Evolutionary conservation across 2,888 invertebrate species (phyloP).

Genomic region (Agrilus mali): DNA sequence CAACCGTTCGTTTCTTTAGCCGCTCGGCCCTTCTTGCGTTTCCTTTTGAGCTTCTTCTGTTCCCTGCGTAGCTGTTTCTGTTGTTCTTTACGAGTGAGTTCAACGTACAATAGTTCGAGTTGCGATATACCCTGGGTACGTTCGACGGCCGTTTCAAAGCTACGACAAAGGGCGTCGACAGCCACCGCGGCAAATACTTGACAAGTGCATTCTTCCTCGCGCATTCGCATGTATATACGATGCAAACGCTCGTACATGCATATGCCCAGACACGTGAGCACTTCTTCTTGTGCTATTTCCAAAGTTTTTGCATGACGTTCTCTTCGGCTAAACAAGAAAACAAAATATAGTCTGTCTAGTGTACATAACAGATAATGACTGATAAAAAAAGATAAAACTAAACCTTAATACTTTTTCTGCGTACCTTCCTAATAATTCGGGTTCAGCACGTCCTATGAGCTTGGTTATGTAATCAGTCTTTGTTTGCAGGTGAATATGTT

Average conservation of each 20-base stretch:
- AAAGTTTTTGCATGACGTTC: slow-evolving; percentile 94
- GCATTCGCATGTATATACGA: slow-evolving; percentile 71
- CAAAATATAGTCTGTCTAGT: not conserved
- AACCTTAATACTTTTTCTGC: not conserved
- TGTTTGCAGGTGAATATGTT: slow-evolving; percentile 78
- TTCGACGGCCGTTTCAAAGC: slow-evolving; percentile 84
- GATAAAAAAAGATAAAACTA: not conserved
- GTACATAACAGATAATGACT: not conserved
- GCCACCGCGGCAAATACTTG: slow-evolving; percentile 82
- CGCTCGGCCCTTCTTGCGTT: slow-evolving; percentile 58
- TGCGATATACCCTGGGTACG: slow-evolving; percentile 72
- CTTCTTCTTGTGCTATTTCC: slow-evolving; percentile 94
- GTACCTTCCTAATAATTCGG: slow-evolving; percentile 75
- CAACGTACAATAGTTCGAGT: slow-evolving; percentile 75
- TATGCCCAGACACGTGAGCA: slow-evolving; percentile 86
- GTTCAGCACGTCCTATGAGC: slow-evolving; percentile 81
- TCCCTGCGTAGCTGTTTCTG: slow-evolving; percentile 76
- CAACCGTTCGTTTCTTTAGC: slow-evolving; percentile 27
- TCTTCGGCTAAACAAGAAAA: slow-evolving; percentile 44
- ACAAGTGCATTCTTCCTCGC: slow-evolving; percentile 89
- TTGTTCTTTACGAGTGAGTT: slow-evolving; percentile 76
- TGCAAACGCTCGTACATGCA: slow-evolving; percentile 85
- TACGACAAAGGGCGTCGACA: slow-evolving; percentile 75
- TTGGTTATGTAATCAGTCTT: slow-evolving; percentile 82
- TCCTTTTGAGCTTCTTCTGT: slow-evolving; percentile 69